A percentile compares a stretch with the other conserved stretches of the same genome.
Evolutionary conservation across 2,113 vertebrate species (phyloP).

Genomic region (Petroica traversi): DNA sequence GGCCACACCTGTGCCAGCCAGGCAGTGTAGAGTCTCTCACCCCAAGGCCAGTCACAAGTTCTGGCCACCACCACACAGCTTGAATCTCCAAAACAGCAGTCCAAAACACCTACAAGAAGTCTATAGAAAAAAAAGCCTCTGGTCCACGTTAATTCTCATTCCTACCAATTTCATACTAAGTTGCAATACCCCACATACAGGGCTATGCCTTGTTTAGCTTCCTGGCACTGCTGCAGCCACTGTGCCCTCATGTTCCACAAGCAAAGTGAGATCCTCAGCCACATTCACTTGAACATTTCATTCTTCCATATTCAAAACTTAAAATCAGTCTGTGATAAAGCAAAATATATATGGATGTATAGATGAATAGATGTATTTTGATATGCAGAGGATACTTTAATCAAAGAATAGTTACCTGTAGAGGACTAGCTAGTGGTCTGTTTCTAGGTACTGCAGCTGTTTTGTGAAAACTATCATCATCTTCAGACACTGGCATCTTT

Average conservation of each 20-base stretch:
- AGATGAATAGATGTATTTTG: neutral
- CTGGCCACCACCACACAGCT: neutral
- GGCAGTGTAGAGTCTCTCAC: neutral
- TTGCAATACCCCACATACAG: rapidly evolving
- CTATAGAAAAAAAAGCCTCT: neutral
- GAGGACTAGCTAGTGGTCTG: slow-evolving; percentile 81
- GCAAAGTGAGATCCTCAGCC: neutral
- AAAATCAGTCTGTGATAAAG: neutral
- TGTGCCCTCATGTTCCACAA: neutral
- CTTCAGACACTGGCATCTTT: slow-evolving; percentile 82
- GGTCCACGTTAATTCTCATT: rapidly evolving
- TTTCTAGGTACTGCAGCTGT: slow-evolving; percentile 81
- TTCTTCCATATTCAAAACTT: neutral
- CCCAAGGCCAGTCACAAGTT: neutral
- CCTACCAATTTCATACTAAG: neutral
- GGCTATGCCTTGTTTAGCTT: neutral
- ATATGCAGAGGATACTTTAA: neutral
- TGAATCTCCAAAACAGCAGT: neutral
- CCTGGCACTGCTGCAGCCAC: neutral
- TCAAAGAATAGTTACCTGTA: slow-evolving; percentile 79
- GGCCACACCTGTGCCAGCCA: neutral
- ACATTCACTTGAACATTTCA: neutral
- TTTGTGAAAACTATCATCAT: slow-evolving; percentile 86
- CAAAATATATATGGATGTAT: neutral
- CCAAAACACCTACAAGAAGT: neutral